Percentiles rank a stretch among this genome's conserved stretches.
These are phyloP conservation scores for Nibea coibor DNA, from an alignment of 2,113 vertebrate genomes.

Conservation along the genomic window DNA sequence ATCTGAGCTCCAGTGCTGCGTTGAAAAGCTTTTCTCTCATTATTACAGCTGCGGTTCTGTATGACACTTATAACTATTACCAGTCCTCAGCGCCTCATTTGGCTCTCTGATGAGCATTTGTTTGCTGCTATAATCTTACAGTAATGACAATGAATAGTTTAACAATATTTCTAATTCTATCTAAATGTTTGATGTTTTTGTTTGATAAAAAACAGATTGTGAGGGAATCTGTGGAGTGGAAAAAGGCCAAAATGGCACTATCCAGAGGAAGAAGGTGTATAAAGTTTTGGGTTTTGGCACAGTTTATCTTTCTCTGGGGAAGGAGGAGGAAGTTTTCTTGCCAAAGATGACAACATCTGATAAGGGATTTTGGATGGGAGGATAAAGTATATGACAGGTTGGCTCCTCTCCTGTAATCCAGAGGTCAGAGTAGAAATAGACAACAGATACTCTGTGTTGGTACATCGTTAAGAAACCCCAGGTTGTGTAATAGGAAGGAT, in stretches of 20 bases:
- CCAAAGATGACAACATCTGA: slow-evolving; percentile 35
- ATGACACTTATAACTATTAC: slow-evolving; percentile 13
- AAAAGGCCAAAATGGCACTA: slow-evolving; percentile 15
- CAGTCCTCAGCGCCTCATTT: slow-evolving; percentile 13
- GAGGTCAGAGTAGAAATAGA: slow-evolving; percentile 4
- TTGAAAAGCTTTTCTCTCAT: slow-evolving; percentile 29
- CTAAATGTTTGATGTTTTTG: neutral
- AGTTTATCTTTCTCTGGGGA: slow-evolving; percentile 19
- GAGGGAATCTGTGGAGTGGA: slow-evolving; percentile 40
- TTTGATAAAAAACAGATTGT: slow-evolving; percentile 4
- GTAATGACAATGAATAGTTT: neutral
- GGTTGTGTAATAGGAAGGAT: neutral
- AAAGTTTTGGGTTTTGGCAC: slow-evolving; percentile 44
- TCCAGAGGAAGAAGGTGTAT: slow-evolving; percentile 32
- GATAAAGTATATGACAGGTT: neutral
- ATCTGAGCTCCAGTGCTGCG: slow-evolving; percentile 25
- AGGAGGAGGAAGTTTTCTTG: neutral
- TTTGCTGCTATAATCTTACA: slow-evolving; percentile 4
- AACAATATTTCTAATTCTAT: neutral
- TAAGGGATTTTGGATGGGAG: neutral
- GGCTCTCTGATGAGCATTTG: neutral
- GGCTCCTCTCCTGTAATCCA: slow-evolving; percentile 14
- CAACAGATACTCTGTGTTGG: slow-evolving; percentile 5
- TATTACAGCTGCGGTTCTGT: slow-evolving; percentile 28
- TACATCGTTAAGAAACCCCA: slow-evolving; percentile 4